Evolutionary conservation across 2,797 vertebrate species (phyloP).

Genomic region (Limnodromus scolopaceus): DNA sequence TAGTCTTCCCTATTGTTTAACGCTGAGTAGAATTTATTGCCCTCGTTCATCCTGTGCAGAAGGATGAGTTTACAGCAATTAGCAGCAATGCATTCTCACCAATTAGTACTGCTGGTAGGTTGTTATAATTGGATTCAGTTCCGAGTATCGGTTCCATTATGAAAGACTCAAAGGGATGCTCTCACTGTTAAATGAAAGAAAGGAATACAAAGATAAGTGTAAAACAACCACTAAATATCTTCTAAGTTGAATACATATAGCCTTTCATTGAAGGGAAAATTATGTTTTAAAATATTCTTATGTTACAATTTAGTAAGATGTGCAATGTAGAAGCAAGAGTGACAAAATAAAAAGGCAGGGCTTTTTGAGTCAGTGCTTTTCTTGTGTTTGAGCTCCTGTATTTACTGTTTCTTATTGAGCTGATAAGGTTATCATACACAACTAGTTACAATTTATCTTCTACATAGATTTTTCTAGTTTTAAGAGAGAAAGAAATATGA

Average conservation of each 20-base stretch:
- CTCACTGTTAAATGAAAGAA: neutral
- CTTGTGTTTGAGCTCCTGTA: neutral
- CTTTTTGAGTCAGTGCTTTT: neutral
- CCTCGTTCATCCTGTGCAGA: constrained; percentile 46
- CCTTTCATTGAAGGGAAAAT: neutral
- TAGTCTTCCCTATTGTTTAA: constrained; percentile 47
- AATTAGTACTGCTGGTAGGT: constrained; percentile 57
- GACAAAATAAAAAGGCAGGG: neutral
- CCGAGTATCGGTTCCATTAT: constrained; percentile 62
- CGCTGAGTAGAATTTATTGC: constrained; percentile 53
- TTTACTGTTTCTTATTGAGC: neutral
- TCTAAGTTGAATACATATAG: neutral
- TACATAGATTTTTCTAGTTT: neutral
- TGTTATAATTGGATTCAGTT: constrained; percentile 68
- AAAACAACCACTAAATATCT: neutral
- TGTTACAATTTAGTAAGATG: neutral
- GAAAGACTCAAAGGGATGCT: constrained; percentile 43
- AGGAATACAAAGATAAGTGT: neutral
- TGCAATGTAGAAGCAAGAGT: neutral
- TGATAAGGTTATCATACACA: neutral
- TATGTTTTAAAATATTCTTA: neutral
- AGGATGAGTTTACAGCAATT: constrained; percentile 57
- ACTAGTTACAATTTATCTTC: neutral
- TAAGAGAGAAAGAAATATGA: neutral
- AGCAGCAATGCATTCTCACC: constrained; percentile 49